These are phyloP conservation scores for Lingula anatina DNA, from an alignment of 2,888 invertebrate genomes.

Conservation along the genomic window DNA sequence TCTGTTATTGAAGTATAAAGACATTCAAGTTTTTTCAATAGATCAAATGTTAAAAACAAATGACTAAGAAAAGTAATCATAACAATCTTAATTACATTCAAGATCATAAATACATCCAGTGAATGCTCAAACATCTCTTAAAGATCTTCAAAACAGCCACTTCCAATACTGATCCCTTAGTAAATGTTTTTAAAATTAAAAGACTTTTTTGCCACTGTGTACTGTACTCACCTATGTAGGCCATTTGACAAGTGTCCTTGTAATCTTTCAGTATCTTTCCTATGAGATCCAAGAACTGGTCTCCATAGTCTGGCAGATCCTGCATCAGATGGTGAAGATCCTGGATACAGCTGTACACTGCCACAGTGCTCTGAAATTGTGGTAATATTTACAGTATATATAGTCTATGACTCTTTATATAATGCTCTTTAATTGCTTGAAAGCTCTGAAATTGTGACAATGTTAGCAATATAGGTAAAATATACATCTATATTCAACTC, in stretches of 20 bases:
- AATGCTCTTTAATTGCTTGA: no score
- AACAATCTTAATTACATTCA: no score
- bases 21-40: no score
- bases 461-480: no score
- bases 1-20: conserved; percentile 43
- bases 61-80: no score
- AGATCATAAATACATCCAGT: no score
- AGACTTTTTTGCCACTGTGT: not conserved
- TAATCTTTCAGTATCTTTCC: conserved; percentile 69
- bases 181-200: not conserved
- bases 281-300: conserved; percentile 69
- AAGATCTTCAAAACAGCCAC: no score
- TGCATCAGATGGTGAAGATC: conserved; percentile 67
- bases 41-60: not conserved
- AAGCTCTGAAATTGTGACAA: no score
- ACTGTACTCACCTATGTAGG: conserved; percentile 59
- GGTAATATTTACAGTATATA: not conserved
- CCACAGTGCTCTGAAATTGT: conserved; percentile 63
- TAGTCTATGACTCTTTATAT: no score
- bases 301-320: conserved; percentile 69
- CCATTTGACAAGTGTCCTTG: conserved; percentile 67
- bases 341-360: conserved; percentile 64
- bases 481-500: no score
- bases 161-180: no score
- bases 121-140: no score